A percentile compares a stretch with the other conserved stretches of the same genome.
Evolutionary conservation across 2,888 invertebrate species (phyloP).

Genomic region (Tuta absoluta): DNA sequence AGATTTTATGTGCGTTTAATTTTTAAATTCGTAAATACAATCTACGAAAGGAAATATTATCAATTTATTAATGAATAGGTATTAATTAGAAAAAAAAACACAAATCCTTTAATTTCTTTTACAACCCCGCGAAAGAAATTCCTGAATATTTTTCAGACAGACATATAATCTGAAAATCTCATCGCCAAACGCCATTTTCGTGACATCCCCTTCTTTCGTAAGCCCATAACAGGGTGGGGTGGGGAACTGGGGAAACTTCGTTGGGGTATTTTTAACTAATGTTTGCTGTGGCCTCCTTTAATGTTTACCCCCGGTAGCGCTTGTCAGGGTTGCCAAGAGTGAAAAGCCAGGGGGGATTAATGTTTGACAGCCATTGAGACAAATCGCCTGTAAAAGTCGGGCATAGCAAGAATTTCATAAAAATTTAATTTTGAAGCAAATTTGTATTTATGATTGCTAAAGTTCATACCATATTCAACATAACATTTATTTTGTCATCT

Average conservation of each 20-base stretch:
- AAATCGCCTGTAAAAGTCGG: not conserved
- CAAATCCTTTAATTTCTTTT: not conserved
- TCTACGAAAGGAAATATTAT: not conserved
- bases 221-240: conserved; percentile 5
- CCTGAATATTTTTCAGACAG: not conserved
- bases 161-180: conserved; percentile 12
- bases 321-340: conserved; percentile 34
- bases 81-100: too few relatives aligned
- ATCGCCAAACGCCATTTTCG: conserved; percentile 15
- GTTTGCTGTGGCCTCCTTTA: conserved; percentile 32
- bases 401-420: too few relatives aligned
- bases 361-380: not conserved
- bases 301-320: conserved; percentile 27
- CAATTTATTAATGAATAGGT: too few relatives aligned
- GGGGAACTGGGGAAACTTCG: conserved; percentile 36
- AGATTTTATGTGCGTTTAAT: too few relatives aligned
- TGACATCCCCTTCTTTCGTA: conserved; percentile 1
- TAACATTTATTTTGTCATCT: too few relatives aligned
- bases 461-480: too few relatives aligned
- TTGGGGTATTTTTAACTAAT: conserved; percentile 36
- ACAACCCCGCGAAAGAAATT: not conserved
- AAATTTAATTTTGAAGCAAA: too few relatives aligned
- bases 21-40: too few relatives aligned
- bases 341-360: not conserved
- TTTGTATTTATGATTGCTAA: too few relatives aligned